Percentiles rank a stretch among this genome's conserved stretches.
Conservation (phyloP, 2,113 vertebrate genomes). For the Aepyceros melampus region DNA sequence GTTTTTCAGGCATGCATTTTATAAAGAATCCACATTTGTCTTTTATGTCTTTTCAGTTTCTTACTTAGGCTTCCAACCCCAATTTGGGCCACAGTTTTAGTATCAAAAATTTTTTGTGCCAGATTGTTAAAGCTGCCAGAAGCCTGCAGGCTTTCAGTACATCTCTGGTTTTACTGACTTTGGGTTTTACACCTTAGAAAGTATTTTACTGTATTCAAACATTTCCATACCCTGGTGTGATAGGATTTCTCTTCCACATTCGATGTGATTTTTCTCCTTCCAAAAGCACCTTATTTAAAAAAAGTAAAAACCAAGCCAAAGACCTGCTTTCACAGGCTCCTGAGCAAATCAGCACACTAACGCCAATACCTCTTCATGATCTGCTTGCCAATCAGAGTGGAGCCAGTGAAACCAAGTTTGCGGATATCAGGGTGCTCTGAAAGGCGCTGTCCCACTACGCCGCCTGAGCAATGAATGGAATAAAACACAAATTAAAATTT, state of each 20-base stretch:
- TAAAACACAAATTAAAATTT: not conserved
- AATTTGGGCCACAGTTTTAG: not conserved
- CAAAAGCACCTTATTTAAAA: not conserved
- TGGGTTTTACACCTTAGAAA: not conserved
- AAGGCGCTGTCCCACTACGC: conserved; percentile 82
- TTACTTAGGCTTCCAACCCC: not conserved
- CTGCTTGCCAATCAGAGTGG: conserved; percentile 86
- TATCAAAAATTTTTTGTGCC: not conserved
- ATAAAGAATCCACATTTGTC: not conserved
- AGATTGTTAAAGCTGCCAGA: not conserved
- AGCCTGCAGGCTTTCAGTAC: not conserved
- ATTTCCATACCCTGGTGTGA: not conserved
- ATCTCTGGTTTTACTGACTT: not conserved
- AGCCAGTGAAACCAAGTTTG: conserved; percentile 89
- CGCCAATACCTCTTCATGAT: conserved; percentile 86
- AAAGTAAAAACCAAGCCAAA: not conserved
- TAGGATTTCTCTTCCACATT: not conserved
- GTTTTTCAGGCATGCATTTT: not conserved
- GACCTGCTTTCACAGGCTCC: not conserved
- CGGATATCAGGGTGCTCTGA: conserved; percentile 87
- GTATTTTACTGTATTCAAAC: not conserved
- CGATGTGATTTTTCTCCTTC: not conserved
- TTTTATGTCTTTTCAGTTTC: not conserved
- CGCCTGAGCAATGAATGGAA: conserved; percentile 63
- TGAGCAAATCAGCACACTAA: not conserved